phyloP scores from a whole-genome alignment of 2,797 vertebrate species.

The Buceros bicornis region DNA sequence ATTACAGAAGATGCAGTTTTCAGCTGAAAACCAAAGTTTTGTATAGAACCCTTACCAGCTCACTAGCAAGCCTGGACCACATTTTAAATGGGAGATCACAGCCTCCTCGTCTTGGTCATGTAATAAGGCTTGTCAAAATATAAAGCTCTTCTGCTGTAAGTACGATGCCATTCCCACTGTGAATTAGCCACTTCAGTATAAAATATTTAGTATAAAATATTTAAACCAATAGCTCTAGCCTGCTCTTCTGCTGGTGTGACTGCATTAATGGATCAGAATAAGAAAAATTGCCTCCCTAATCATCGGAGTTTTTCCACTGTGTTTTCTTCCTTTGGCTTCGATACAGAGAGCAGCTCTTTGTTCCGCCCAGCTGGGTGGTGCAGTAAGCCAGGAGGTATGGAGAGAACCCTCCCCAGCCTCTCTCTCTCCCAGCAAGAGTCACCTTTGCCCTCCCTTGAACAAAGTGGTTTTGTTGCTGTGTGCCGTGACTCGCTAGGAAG shows the following conservation, averaged over 20 bases:
- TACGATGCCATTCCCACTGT: neutral
- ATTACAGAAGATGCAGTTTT: neutral
- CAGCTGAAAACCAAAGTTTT: neutral
- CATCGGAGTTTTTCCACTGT: neutral
- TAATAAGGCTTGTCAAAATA: conserved; percentile 2
- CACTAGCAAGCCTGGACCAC: neutral
- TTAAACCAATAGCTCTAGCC: neutral
- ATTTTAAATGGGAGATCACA: neutral
- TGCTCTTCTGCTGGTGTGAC: neutral
- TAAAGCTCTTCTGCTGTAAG: neutral
- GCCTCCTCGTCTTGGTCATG: neutral
- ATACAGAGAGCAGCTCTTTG: neutral
- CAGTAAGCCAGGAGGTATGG: neutral
- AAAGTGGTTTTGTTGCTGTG: neutral
- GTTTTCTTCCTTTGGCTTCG: neutral
- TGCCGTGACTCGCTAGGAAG: neutral
- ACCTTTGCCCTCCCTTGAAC: neutral
- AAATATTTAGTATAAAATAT: conserved; percentile 37
- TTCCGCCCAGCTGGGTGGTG: neutral
- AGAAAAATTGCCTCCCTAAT: neutral
- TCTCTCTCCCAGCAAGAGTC: neutral
- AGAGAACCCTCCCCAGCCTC: neutral
- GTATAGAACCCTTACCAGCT: neutral
- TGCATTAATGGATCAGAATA: neutral
- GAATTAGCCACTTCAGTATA: neutral